Conservation (phyloP, 2,797 vertebrate genomes). For the Etheostoma nigrum region DNA sequence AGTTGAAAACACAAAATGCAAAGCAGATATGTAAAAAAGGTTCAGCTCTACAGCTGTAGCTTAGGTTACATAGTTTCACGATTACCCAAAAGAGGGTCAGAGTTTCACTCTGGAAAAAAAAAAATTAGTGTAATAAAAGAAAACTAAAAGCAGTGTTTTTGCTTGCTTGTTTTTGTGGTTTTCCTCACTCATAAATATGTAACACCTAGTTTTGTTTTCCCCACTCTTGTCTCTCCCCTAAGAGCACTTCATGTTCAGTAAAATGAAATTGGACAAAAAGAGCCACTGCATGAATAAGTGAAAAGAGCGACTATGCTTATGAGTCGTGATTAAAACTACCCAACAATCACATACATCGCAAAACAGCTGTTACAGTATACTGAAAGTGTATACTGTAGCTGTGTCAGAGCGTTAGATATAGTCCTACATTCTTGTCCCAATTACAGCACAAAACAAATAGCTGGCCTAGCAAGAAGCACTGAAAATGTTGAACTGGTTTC, state of each 20-base stretch:
- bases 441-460: slow-evolving; percentile 79
- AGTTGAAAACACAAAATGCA: slow-evolving; percentile 36
- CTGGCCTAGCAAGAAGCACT: slow-evolving; percentile 36
- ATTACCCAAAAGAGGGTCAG: slow-evolving; percentile 33
- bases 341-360: slow-evolving; percentile 34
- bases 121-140: slow-evolving; percentile 41
- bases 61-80: slow-evolving; percentile 26
- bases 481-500: slow-evolving; percentile 71
- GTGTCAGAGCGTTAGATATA: slow-evolving; percentile 51
- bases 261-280: slow-evolving; percentile 78
- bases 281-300: slow-evolving; percentile 80
- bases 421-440: slow-evolving; percentile 80
- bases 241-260: slow-evolving; percentile 74
- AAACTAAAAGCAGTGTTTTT: slow-evolving; percentile 46
- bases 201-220: slow-evolving; percentile 73
- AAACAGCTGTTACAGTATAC: slow-evolving; percentile 5
- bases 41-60: background rate
- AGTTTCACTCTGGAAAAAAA: slow-evolving; percentile 31
- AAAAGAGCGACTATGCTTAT: slow-evolving; percentile 51
- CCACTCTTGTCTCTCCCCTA: slow-evolving; percentile 45
- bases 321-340: slow-evolving; percentile 52
- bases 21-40: slow-evolving; percentile 49
- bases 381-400: slow-evolving; percentile 44
- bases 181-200: slow-evolving; percentile 80
- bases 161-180: slow-evolving; percentile 46